Conservation (phyloP, 2,113 vertebrate species). For the Dasyornis broadbenti region DNA sequence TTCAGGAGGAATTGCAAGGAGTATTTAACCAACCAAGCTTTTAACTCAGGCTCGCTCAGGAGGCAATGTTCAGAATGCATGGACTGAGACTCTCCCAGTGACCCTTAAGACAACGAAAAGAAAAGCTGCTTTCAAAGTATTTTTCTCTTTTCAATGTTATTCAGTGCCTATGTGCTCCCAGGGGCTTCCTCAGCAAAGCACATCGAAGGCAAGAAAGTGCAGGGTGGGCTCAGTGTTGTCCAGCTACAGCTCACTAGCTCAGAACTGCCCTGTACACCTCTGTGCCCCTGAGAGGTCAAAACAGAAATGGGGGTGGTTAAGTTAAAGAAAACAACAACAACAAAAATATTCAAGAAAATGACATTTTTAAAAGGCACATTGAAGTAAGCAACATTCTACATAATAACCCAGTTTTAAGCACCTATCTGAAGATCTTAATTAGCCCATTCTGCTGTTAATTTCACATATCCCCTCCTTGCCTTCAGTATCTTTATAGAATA, state of each 20-base stretch:
- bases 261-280: neutral
- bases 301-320: neutral
- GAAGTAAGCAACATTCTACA: neutral
- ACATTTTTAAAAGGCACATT: neutral
- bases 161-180: neutral
- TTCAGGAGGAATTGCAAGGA: slow-evolving; percentile 1
- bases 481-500: slow-evolving; percentile 36
- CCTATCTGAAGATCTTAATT: slow-evolving; percentile 60
- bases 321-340: neutral
- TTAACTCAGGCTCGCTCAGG: neutral
- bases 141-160: slow-evolving; percentile 19
- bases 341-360: neutral
- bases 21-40: slow-evolving; percentile 28
- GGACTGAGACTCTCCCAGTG: neutral
- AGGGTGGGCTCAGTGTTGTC: neutral
- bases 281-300: neutral
- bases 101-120: neutral
- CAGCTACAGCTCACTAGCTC: neutral
- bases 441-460: slow-evolving; percentile 42
- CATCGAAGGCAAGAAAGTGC: neutral
- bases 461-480: slow-evolving; percentile 27
- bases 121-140: neutral
- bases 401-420: slow-evolving; percentile 23
- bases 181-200: neutral
- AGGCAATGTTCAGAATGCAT: neutral